Conservation (phyloP, 2,797 vertebrate genomes). For the Glossophaga mutica region DNA sequence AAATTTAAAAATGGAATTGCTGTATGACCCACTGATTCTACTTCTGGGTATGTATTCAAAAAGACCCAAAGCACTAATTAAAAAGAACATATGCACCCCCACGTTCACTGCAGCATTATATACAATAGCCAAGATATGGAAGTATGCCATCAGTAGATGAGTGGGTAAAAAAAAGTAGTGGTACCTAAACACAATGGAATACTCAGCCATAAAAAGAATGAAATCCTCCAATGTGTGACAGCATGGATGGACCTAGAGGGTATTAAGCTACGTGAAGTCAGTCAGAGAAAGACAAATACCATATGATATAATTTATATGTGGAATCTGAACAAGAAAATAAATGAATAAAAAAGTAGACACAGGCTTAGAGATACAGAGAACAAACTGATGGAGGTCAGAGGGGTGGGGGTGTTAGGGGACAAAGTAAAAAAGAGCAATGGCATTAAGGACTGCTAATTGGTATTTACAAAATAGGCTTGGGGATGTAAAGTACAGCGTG, state of each 20-base stretch:
- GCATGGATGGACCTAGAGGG: not conserved
- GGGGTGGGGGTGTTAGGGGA: not conserved
- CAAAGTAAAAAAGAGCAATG: not conserved
- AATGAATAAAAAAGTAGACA: not conserved
- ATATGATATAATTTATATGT: not conserved
- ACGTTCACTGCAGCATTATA: not conserved
- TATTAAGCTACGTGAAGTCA: not conserved
- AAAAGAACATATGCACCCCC: not conserved
- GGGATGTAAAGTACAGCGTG: not conserved
- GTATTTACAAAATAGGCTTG: not conserved
- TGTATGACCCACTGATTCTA: not conserved
- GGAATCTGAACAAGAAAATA: not conserved
- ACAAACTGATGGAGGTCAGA: not conserved
- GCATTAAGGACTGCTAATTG: not conserved
- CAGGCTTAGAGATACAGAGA: not conserved
- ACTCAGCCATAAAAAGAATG: not conserved
- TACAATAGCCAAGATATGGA: not conserved
- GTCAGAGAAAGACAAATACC: not conserved
- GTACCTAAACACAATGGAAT: not conserved
- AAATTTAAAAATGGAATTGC: not conserved
- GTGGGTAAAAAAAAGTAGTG: not conserved
- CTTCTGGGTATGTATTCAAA: not conserved
- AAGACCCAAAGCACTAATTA: not conserved
- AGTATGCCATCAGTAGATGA: not conserved
- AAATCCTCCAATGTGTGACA: not conserved